These are phyloP conservation scores for Ophiodon elongatus DNA, from an alignment of 2,113 vertebrate genomes.

Conservation along the genomic window DNA sequence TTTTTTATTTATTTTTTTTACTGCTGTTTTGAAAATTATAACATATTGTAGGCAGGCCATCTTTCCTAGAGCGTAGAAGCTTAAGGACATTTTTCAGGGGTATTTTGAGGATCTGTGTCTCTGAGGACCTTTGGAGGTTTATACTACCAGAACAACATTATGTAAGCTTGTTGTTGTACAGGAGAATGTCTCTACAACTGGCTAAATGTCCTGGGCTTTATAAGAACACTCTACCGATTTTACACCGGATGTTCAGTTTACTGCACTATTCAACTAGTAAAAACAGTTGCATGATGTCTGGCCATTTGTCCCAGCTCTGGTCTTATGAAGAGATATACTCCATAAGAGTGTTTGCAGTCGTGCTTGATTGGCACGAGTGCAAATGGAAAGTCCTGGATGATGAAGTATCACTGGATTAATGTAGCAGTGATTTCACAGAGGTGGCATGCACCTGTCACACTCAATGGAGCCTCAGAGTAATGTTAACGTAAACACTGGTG, in stretches of 20 bases:
- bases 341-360: too few relatives aligned
- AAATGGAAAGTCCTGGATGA: conserved; percentile 37
- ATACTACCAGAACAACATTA: conserved; percentile 17
- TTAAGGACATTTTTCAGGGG: neutral
- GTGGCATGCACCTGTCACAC: conserved; percentile 47
- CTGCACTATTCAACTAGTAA: neutral
- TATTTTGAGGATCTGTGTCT: conserved; percentile 27
- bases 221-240: neutral
- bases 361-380: too few relatives aligned
- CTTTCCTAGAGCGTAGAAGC: neutral
- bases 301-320: too few relatives aligned
- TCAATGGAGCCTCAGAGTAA: conserved; percentile 23
- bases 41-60: too few relatives aligned
- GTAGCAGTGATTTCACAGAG: conserved; percentile 36
- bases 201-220: conserved; percentile 8
- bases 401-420: conserved; percentile 44
- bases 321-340: too few relatives aligned
- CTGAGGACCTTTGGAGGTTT: conserved; percentile 15
- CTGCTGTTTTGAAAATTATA: neutral
- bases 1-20: neutral
- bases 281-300: neutral
- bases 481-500: conserved; percentile 58
- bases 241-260: neutral
- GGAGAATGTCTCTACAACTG: neutral
- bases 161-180: conserved; percentile 11